phyloP scores from a whole-genome alignment of 1,140 invertebrate species.

The Gerris buenoi region DNA sequence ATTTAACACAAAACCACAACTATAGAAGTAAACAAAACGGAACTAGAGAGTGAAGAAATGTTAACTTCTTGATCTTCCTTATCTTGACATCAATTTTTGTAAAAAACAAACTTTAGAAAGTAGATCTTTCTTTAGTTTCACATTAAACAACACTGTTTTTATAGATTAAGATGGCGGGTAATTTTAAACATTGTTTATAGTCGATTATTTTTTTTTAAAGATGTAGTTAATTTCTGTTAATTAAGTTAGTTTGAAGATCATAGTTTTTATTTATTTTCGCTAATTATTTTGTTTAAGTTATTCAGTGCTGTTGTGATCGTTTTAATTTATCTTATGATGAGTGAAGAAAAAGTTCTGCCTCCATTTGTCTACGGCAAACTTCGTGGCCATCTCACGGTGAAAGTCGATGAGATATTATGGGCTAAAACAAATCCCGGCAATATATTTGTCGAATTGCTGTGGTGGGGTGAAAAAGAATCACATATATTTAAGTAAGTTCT shows the following conservation, averaged over 20 bases:
- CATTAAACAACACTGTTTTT: neutral
- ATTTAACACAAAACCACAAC: too few species aligned
- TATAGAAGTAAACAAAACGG: neutral
- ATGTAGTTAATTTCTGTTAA: neutral
- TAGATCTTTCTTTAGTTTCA: neutral
- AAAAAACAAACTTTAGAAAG: too few species aligned
- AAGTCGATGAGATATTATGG: constrained; percentile 11
- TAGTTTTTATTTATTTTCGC: neutral
- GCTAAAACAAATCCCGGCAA: constrained; percentile 3
- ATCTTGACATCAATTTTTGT: neutral
- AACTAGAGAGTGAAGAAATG: neutral
- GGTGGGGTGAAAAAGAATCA: constrained; percentile 12
- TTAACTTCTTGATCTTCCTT: neutral
- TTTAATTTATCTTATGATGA: too few species aligned
- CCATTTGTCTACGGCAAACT: constrained; percentile 9
- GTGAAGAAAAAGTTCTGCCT: constrained; percentile 1
- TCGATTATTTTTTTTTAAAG: neutral
- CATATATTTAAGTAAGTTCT: constrained; percentile 5
- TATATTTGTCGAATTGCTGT: constrained; percentile 9
- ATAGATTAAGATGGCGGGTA: neutral
- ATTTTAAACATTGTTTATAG: neutral
- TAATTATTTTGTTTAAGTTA: neutral
- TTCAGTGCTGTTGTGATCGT: too few species aligned
- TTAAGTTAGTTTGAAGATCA: neutral
- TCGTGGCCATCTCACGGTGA: constrained; percentile 6